Base-by-base conservation (phyloP, 37 sponge, comb jelly and placozoan genomes). In the Petrosia ficiformis region DNA sequence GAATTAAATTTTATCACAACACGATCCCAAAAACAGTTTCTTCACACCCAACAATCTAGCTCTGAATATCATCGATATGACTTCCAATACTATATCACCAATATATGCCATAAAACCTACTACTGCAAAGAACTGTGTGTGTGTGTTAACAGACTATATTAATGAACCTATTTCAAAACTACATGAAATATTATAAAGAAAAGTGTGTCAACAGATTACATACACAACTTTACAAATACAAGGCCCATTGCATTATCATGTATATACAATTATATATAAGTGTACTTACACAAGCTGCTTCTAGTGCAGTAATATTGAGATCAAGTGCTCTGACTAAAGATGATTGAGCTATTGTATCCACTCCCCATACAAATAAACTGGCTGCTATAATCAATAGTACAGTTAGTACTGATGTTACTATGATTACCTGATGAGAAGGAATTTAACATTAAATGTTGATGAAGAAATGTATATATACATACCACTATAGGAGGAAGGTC, bases 221-320 rank as follows among this genome's bases (percentile, higher is more conserved):
- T n/a, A n/a, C n/a, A n/a, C n/a, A n/a, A n/a, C n/a, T n/a, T n/a
- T n/a, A n/a, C n/a, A n/a, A n/a, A n/a, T n/a, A n/a, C n/a, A n/a
- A n/a, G n/a, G n/a, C n/a, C n/a, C n/a, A n/a, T n/a, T n/a, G n/a
- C n/a, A n/a, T n/a, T n/a, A n/a, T n/a, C n/a, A n/a, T n/a, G n/a
- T n/a, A n/a, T n/a, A n/a, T n/a, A n/a, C 6, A 61, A 26, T 61
- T 24, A 8, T 6, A 61, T 14, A 48, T 48, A n/a, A 26, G 14
- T 29, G 6, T 24, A 22, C 63, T 61, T 61, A 61, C 63, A 61
- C 63, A 61, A 61, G 63, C 63, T 26, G 63, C 63, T n/a, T 61
- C 63, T 61, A n/a, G 63, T 61, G 63, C 63, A 26, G 63, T n/a
- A 61, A 61, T 24, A 29, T 61, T n/a, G 11, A 61, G 26, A 26